Evolutionary conservation across 1,140 invertebrate species (phyloP).

Genomic region (Triops longicaudatus): DNA sequence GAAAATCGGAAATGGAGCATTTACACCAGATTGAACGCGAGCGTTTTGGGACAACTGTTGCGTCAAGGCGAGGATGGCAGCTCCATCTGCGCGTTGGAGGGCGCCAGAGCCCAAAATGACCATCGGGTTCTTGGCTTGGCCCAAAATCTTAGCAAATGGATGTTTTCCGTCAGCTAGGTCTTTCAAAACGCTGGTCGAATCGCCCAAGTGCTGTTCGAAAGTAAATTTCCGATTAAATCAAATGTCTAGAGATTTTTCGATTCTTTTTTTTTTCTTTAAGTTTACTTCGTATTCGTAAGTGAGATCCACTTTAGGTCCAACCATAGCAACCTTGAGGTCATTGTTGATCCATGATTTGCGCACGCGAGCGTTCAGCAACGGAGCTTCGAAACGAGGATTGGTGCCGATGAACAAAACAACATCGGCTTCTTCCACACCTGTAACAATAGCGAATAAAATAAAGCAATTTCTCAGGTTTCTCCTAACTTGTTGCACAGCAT

Average conservation of each 20-base stretch:
- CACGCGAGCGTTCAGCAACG: conserved; percentile 88
- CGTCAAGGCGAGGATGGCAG: conserved; percentile 61
- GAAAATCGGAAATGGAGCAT: background rate
- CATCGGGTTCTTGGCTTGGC: conserved; percentile 75
- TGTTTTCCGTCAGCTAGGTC: conserved; percentile 66
- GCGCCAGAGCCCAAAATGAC: conserved; percentile 83
- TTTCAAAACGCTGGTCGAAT: conserved; percentile 59
- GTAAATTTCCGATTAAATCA: no score
- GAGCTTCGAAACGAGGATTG: conserved; percentile 97
- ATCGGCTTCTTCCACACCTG: conserved; percentile 85
- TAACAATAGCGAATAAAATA: conserved; percentile 33
- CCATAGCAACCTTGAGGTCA: conserved; percentile 63
- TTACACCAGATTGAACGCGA: conserved; percentile 42
- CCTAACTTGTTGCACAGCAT: no score
- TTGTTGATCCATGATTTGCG: conserved; percentile 85
- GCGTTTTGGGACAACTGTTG: conserved; percentile 52
- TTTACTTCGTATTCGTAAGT: conserved; percentile 82
- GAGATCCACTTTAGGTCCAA: conserved; percentile 87
- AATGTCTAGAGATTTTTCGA: no score
- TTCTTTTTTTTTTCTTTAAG: background rate
- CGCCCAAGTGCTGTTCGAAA: conserved; percentile 68
- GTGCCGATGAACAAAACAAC: conserved; percentile 87
- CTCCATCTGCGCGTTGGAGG: conserved; percentile 68
- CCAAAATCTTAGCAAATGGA: conserved; percentile 61
- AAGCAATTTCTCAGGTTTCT: background rate